phyloP scores from a whole-genome alignment of 2,113 vertebrate species.

The Prolemur simus region DNA sequence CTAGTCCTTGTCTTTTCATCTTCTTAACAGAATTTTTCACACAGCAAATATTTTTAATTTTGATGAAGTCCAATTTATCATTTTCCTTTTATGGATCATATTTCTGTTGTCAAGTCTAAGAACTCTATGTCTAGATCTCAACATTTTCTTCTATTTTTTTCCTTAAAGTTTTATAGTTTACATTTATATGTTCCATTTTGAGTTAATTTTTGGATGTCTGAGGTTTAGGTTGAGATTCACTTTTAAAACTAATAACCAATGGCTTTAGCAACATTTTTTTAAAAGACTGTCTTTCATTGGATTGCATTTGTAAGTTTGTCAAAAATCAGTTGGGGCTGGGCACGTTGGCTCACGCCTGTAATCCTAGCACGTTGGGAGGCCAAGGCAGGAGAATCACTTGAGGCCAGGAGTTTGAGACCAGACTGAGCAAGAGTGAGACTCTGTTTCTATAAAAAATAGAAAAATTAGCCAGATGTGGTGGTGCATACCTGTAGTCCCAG shows the following conservation, averaged over 20 bases:
- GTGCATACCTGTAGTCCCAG: too few species aligned
- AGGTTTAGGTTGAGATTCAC: neutral
- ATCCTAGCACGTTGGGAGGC: too few species aligned
- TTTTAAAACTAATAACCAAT: neutral
- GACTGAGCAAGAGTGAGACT: too few species aligned
- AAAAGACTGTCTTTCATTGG: neutral
- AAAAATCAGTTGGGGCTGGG: neutral
- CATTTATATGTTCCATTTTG: neutral
- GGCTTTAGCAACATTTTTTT: neutral
- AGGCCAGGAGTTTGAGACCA: too few species aligned
- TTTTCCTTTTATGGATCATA: neutral
- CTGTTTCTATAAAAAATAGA: too few species aligned
- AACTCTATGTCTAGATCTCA: neutral
- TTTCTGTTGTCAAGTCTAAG: neutral
- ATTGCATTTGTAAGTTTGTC: neutral
- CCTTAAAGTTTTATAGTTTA: conserved; percentile 20
- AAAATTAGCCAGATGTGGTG: too few species aligned
- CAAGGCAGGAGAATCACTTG: too few species aligned
- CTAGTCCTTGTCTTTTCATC: neutral
- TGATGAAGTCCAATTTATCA: neutral
- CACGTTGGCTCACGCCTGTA: too few species aligned
- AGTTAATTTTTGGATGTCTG: neutral
- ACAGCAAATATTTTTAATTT: neutral
- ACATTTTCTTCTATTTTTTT: conserved; percentile 5
- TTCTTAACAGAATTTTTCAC: neutral